Evolutionary conservation across 2,113 vertebrate genomes (phyloP), one percentile per base, ranked within the genome.

Genomic region (Hemicordylus capensis): DNA sequence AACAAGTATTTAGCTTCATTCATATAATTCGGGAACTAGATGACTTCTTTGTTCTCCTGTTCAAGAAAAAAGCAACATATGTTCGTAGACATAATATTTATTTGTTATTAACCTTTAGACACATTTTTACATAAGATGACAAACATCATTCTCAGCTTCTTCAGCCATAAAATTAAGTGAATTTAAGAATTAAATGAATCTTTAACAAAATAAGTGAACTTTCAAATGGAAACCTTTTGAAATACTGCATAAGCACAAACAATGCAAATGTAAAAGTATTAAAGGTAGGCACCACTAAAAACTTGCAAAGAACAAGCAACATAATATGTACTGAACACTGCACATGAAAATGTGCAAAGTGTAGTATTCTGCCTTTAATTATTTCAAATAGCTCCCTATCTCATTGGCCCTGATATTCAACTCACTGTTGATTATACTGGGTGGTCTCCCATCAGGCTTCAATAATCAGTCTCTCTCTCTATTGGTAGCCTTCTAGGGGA

Each of bases 381-480:
- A 94, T 90, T 94, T 93, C 93, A 92, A 94, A 92, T 95, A 90
- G 34, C 90, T 90, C 91, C 92, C 84, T 92, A 96, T 98, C 93
- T 98, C 97, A 98, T 98, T 96, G 96, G 89, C 89, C 88, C 90
- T 58, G 92, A 90, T 94, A 95, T 92, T 81, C 89, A 92, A 92
- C 91, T 92, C 94, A 92, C 94, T 95, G 91, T 87, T 95, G 96
- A 95, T 93, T 95, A 93, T 94, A 94, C 96, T 97, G 97, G 98
- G 98, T 99, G 98, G 98, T 98, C 98, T 97, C 96, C 96, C 93
- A 96, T 98, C 97, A 97, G 96, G 96, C 96, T 94, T 94, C 92
- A 92, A 96, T 94, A 96, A 97, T 97, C 96, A 95, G 96, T 95
- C 94, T 92, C 94, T 95, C 93, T 96, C 86, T 92, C 95, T 91